phyloP scores from a whole-genome alignment of 1,140 invertebrate species.

The Cotesia vestalis region DNA sequence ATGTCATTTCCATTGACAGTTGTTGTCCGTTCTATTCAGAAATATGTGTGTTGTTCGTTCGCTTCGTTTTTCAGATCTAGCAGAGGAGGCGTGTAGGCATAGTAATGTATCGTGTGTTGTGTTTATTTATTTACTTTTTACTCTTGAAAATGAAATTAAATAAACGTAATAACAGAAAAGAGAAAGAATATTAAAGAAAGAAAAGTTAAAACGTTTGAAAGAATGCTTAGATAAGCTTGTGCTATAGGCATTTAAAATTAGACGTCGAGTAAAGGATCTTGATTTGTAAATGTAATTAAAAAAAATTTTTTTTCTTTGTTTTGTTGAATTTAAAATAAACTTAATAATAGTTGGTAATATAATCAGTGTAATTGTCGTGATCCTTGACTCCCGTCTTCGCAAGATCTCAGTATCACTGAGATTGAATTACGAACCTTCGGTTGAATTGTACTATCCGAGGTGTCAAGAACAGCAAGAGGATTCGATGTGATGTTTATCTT shows the following conservation, averaged over 20 bases:
- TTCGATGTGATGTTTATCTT: constrained; percentile 77
- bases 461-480: constrained; percentile 72
- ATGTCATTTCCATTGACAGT: constrained; percentile 70
- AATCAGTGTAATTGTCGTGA: constrained; percentile 24
- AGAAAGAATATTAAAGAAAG: constrained; percentile 24
- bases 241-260: neutral
- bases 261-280: constrained; percentile 24
- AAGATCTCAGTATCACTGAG: constrained; percentile 29
- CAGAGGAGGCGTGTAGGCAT: constrained; percentile 53
- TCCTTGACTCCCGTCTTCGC: constrained; percentile 33
- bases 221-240: neutral
- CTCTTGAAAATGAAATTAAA: constrained; percentile 27
- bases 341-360: constrained; percentile 1
- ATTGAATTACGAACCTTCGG: constrained; percentile 63
- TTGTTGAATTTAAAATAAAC: constrained; percentile 11
- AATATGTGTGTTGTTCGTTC: constrained; percentile 63
- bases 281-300: neutral
- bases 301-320: too few species aligned
- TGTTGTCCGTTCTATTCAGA: constrained; percentile 66
- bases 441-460: constrained; percentile 68
- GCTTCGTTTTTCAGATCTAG: constrained; percentile 65
- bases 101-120: constrained; percentile 57
- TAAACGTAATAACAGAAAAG: constrained; percentile 15
- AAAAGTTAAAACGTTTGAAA: constrained; percentile 24
- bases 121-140: constrained; percentile 39